Base-by-base conservation (phyloP, 2,888 invertebrate species). In the Lasioglossum calceatum region DNA sequence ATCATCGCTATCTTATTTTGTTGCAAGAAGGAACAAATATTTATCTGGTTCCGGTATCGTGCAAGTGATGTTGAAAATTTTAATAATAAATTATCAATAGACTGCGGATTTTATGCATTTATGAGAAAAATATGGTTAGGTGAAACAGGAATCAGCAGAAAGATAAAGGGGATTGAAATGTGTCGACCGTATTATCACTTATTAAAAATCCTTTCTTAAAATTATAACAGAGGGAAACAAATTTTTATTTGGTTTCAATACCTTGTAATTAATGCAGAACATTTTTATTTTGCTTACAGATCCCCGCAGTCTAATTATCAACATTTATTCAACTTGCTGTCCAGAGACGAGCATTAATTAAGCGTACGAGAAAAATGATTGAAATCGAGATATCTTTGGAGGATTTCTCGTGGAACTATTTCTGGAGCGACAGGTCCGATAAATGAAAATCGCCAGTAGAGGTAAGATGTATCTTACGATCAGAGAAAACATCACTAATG, bases 401-500 rank as follows among this genome's bases (percentile, higher is more conserved):
- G 58, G 58, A 58, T 58, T 12, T n/a, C n/a, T 58, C 64, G 61
- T 5, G 14, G 1, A 32, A 32, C 64, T 19, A 32, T 64, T 64
- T 64, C 64, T 64, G 64, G 64, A 8, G 8, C 32, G 64, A 64
- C 32, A 64, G 32, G 7, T 1, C 16, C 64, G 64, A 64, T 64
- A 64, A 64, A 64, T 64, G 64, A 85, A 79, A 79, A 54, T 23
- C 39, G 54, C 58, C n/a, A 32, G 67, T 42, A 61, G 32, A 74
- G 81, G 72, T 14, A 58, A 72, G 71, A 54, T 71, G 67, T 80
- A 82, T 82, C 80, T 81, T 76, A 61, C 61, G 73, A 79, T 85
- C 72, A 54, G 36, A 47, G 79, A 85, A 71, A 84, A 67, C 32
- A 71, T 82, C 70, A 50, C 76, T 85, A 85, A 84, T 83, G 79